Conservation (phyloP, 2,888 invertebrate species). For the Callyntrura guangdongensis region DNA sequence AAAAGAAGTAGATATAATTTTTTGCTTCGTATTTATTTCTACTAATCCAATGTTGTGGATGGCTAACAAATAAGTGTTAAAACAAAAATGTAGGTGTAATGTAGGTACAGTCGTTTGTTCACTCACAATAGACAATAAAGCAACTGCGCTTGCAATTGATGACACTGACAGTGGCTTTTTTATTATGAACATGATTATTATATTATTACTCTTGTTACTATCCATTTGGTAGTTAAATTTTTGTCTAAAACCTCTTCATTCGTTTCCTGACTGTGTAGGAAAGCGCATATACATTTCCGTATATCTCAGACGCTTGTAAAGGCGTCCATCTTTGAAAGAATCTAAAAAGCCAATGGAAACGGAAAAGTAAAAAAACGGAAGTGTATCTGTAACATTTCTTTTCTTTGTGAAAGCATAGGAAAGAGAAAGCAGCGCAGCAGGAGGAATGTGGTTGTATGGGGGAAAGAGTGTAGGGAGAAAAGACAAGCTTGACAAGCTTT, state of each 20-base stretch:
- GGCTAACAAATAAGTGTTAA: not conserved
- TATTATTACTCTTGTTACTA: not conserved
- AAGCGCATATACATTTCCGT: not conserved
- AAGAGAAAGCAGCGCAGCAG: not conserved
- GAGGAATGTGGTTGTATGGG: not conserved
- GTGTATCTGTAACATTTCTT: too few species aligned
- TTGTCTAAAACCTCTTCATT: not conserved
- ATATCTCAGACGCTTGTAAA: too few species aligned
- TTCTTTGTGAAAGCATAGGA: too few species aligned
- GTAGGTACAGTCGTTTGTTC: not conserved
- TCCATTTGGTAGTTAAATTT: not conserved
- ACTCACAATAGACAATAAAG: not conserved
- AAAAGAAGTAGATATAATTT: not conserved
- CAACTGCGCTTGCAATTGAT: not conserved
- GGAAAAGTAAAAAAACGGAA: too few species aligned
- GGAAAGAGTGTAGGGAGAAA: not conserved
- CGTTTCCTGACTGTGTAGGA: not conserved
- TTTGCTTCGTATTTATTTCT: not conserved
- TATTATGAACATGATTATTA: not conserved
- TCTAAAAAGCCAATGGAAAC: too few species aligned
- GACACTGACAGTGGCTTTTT: constrained; percentile 7
- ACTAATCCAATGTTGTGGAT: not conserved
- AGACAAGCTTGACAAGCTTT: not conserved
- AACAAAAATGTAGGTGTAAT: not conserved
- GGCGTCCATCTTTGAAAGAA: too few species aligned